phyloP scores from a whole-genome alignment of 2,113 vertebrate genomes.

The Todiramphus saurophagus region DNA sequence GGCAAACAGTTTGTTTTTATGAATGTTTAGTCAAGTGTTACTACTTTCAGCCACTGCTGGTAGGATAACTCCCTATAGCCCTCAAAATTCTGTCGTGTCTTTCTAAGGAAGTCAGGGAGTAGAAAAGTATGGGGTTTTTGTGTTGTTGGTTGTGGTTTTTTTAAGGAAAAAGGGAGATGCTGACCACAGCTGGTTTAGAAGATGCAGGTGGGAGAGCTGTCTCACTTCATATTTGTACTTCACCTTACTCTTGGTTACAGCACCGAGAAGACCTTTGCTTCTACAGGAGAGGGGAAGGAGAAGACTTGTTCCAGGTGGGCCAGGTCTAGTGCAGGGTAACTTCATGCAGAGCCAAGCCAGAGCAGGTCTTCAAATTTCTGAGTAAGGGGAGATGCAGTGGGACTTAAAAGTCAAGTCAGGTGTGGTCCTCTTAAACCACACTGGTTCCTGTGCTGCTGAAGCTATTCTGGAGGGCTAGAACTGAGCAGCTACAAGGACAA shows the following conservation, averaged over 20 bases:
- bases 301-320: neutral
- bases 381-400: neutral
- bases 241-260: neutral
- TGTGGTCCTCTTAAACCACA: neutral
- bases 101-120: neutral
- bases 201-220: neutral
- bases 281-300: neutral
- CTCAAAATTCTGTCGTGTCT: neutral
- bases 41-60: neutral
- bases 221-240: neutral
- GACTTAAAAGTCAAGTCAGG: neutral
- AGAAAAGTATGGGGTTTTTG: neutral
- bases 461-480: neutral
- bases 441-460: neutral
- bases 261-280: neutral
- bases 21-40: neutral
- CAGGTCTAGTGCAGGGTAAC: neutral
- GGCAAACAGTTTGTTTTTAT: neutral
- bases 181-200: neutral
- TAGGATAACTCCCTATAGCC: neutral
- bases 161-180: too few species aligned
- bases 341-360: neutral
- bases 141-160: neutral
- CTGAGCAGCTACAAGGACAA: neutral
- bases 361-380: neutral